Conservation (phyloP, 2,888 invertebrate genomes). For the Neoitamus cyanurus region DNA sequence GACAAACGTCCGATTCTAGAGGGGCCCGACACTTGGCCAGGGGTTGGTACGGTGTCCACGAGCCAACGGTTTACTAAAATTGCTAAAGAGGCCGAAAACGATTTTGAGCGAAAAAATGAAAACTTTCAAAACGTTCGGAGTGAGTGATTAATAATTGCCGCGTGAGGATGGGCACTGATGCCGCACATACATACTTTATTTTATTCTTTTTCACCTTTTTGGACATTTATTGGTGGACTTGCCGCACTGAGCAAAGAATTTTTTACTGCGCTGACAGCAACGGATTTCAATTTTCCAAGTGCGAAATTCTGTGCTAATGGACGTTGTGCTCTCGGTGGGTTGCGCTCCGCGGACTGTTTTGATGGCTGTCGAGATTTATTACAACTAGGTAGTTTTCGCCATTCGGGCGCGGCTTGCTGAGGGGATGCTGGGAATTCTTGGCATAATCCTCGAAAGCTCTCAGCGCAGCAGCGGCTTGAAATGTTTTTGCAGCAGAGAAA, state of each 20-base stretch:
- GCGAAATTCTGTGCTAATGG: background rate
- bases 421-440: background rate
- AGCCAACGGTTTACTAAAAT: background rate
- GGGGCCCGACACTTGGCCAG: background rate
- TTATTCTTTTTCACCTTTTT: background rate
- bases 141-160: conserved; percentile 3
- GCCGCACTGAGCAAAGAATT: background rate
- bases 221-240: background rate
- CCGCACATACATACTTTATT: background rate
- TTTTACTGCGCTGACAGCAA: background rate
- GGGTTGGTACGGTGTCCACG: background rate
- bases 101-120: background rate
- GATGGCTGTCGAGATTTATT: background rate
- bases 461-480: background rate
- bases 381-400: background rate
- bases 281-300: background rate
- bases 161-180: background rate
- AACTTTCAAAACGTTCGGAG: background rate
- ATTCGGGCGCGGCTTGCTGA: background rate
- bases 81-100: background rate
- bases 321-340: background rate
- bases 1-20: background rate
- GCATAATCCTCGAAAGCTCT: background rate
- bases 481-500: background rate
- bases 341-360: background rate